phyloP scores from a whole-genome alignment of 1,140 invertebrate species.

The Manduca sexta region DNA sequence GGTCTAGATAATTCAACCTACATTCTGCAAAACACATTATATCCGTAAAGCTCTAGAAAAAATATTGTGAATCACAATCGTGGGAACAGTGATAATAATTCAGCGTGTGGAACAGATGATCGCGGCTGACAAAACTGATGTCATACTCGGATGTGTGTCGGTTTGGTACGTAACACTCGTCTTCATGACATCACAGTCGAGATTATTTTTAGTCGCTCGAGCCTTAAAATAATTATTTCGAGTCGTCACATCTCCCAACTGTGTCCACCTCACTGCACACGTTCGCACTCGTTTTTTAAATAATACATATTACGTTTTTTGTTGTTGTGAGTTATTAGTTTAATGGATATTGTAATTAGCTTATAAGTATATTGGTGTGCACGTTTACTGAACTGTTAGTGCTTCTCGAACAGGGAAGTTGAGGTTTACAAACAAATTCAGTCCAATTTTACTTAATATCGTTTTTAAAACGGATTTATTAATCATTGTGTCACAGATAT shows the following conservation, averaged over 20 bases:
- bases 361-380: too few relatives aligned
- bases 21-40: slow-evolving; percentile 11
- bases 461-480: too few relatives aligned
- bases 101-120: slow-evolving; percentile 38
- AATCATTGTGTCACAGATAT: neutral
- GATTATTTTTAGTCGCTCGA: slow-evolving; percentile 60
- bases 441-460: too few relatives aligned
- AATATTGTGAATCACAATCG: slow-evolving; percentile 26
- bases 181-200: slow-evolving; percentile 61
- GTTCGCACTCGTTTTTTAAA: slow-evolving; percentile 16
- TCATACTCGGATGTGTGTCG: slow-evolving; percentile 52
- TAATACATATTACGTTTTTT: neutral
- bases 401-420: too few relatives aligned
- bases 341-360: neutral
- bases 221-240: slow-evolving; percentile 47
- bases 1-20: slow-evolving; percentile 6
- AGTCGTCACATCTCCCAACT: slow-evolving; percentile 32
- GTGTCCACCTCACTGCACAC: slow-evolving; percentile 25
- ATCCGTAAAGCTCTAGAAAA: slow-evolving; percentile 12
- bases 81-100: slow-evolving; percentile 44
- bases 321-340: neutral
- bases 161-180: slow-evolving; percentile 45
- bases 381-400: too few relatives aligned
- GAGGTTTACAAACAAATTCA: too few relatives aligned
- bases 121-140: slow-evolving; percentile 50